Base-by-base conservation (phyloP, 2,888 invertebrate genomes). In the Habrosyne pyritoides region DNA sequence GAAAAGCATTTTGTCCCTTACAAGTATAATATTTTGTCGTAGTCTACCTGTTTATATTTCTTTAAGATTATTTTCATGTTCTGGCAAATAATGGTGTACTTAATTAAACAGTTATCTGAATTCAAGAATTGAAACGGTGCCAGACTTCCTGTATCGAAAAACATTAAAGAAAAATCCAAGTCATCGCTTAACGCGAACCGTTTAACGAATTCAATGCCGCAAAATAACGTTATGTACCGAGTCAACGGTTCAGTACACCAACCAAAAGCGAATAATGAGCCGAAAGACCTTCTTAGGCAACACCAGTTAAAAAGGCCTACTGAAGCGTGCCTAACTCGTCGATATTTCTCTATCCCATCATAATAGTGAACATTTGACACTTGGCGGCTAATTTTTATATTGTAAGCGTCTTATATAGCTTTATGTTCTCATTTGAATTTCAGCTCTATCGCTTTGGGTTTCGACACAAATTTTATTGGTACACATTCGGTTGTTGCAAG, bases 291-390 rank as follows among this genome's bases (percentile, higher is more conserved):
- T 77, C 73, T 72, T 72, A 42, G 18, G 18, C 73, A 70, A 73
- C 69, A 72, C 67, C 73, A 73, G 75, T 75, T 79, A 76, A 83
- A 84, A 82, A 79, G 82, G 68, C 52, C 63, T 77, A 71, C 74
- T 75, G 75, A 67, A 83, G 77, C 83, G 80, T 83, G 77, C 70
- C 84, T 85, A 84, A 84, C 76, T 77, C 75, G 76, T 67, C 79
- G 79, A 84, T 83, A 83, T 83, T 84, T 84, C 82, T 80, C 76
- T 77, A 81, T 80, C 72, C 73, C 71, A 67, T 77, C 80, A 84
- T 84, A 84, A 84, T 83, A 82, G 81, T 79, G 75, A 77, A 68
- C 83, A 70, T 81, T 84, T 84, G 83, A 82, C 83, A 83, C 79
- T 82, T 81, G 77, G 69, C 68, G 66, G 70, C 66, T 64, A 63